Conservation (phyloP, 2,113 vertebrate genomes). For the Mesitornis unicolor region DNA sequence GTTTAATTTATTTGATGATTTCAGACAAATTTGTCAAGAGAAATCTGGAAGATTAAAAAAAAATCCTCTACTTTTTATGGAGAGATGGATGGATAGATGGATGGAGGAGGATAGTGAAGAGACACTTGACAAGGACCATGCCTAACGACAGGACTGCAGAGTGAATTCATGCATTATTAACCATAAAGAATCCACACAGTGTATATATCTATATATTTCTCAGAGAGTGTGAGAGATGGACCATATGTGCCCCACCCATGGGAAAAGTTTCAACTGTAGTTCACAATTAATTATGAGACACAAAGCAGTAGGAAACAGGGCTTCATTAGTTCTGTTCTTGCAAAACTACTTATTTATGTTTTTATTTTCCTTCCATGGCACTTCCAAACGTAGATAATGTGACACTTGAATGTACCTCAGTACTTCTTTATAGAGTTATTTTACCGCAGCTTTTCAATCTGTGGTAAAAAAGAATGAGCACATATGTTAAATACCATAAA, state of each 20-base stretch:
- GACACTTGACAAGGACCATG: neutral
- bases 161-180: conserved; percentile 50
- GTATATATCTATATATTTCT: conserved; percentile 15
- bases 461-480: neutral
- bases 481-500: neutral
- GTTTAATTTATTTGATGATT: neutral
- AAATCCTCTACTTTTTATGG: neutral
- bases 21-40: neutral
- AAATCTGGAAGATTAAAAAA: neutral
- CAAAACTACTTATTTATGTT: conserved; percentile 3
- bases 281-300: conserved; percentile 49
- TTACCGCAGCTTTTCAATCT: neutral
- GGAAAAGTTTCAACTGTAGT: conserved; percentile 30
- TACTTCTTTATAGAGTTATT: neutral
- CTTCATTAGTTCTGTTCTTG: conserved; percentile 20
- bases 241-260: conserved; percentile 40
- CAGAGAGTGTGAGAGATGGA: conserved; percentile 16
- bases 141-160: neutral
- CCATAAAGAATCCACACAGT: conserved; percentile 5
- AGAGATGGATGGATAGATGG: neutral
- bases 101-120: neutral
- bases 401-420: neutral
- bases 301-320: neutral
- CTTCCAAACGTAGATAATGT: neutral
- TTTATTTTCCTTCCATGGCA: neutral